Conservation (phyloP, 1,140 invertebrate species). For the Dendrolimus kikuchii region DNA sequence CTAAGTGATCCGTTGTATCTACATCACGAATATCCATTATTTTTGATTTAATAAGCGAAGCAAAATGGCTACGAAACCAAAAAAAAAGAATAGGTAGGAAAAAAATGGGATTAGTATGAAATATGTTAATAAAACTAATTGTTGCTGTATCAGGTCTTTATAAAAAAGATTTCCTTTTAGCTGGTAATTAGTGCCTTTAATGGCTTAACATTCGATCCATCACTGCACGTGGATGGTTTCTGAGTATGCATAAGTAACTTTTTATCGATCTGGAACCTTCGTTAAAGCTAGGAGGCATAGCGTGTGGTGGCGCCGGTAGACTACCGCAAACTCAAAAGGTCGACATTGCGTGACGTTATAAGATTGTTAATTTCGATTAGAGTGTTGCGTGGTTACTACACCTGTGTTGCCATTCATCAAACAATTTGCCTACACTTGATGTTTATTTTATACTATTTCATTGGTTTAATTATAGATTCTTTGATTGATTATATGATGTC, state of each 20-base stretch:
- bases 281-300: slow-evolving; percentile 12
- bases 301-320: slow-evolving; percentile 2
- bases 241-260: slow-evolving; percentile 45
- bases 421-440: slow-evolving; percentile 26
- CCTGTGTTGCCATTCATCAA: slow-evolving; percentile 39
- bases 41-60: no score
- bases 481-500: no score
- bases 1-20: no score
- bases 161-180: no score
- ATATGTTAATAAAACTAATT: no score
- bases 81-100: no score
- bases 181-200: background rate
- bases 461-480: slow-evolving; percentile 1
- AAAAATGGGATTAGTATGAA: no score
- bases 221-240: slow-evolving; percentile 24
- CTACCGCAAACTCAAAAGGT: slow-evolving; percentile 13
- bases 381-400: slow-evolving; percentile 39
- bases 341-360: slow-evolving; percentile 38
- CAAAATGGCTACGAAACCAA: no score
- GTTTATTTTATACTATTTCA: slow-evolving; percentile 27
- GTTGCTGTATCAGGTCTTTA: no score
- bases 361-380: slow-evolving; percentile 56
- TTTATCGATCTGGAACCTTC: slow-evolving; percentile 37
- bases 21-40: no score
- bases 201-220: slow-evolving; percentile 20